Percentiles rank a stretch among this genome's conserved stretches.
These are phyloP conservation scores for Speoplatyrhinus poulsoni DNA, from an alignment of 2,113 vertebrate species.

Conservation along the genomic window DNA sequence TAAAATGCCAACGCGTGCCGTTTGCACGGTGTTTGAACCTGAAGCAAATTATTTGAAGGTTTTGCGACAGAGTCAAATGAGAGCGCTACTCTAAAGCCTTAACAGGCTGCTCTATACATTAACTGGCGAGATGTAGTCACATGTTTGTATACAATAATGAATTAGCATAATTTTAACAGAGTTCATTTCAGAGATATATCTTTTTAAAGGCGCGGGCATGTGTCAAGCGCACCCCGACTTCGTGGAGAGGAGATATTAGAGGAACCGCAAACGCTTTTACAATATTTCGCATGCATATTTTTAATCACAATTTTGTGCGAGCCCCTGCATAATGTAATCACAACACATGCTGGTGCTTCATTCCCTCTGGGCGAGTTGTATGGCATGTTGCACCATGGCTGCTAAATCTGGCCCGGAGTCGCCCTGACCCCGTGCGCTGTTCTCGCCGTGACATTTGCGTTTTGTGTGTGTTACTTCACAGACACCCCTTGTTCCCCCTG, in stretches of 20 bases:
- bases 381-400: constrained; percentile 52
- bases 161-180: neutral
- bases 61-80: neutral
- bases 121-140: too few species aligned
- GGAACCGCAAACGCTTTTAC: constrained; percentile 58
- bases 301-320: constrained; percentile 51
- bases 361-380: constrained; percentile 62
- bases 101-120: neutral
- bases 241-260: constrained; percentile 40
- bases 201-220: constrained; percentile 4
- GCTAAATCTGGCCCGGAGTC: constrained; percentile 64
- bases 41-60: constrained; percentile 12
- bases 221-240: neutral
- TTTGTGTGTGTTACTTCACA: constrained; percentile 80
- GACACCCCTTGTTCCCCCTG: constrained; percentile 98
- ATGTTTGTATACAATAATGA: constrained; percentile 25
- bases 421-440: constrained; percentile 64
- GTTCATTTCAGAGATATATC: neutral
- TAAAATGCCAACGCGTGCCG: constrained; percentile 5
- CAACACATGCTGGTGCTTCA: constrained; percentile 35
- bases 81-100: neutral
- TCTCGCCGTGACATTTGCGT: constrained; percentile 79
- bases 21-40: constrained; percentile 21
- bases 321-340: constrained; percentile 44
- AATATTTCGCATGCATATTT: constrained; percentile 57